These are phyloP conservation scores for Percopsis omiscomaycus DNA, from an alignment of 2,797 vertebrate species.

Conservation along the genomic window DNA sequence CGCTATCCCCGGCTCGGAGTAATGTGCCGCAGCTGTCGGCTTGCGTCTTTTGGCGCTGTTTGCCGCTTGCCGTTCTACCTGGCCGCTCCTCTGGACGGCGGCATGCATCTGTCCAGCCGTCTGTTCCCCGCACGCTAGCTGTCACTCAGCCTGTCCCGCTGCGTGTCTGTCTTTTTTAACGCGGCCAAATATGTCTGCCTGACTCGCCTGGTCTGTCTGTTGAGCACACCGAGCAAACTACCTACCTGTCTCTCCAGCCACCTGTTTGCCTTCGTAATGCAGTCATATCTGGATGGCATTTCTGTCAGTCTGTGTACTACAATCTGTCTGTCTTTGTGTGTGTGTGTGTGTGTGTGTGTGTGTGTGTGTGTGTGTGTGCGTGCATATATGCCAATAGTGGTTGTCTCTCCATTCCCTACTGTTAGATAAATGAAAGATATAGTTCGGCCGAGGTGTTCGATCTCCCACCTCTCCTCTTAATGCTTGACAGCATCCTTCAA, in stretches of 20 bases:
- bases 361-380: slow-evolving; percentile 1
- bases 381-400: slow-evolving; percentile 18
- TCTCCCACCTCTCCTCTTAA: slow-evolving; percentile 7
- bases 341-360: background rate
- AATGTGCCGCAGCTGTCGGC: slow-evolving; percentile 49
- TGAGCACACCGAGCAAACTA: slow-evolving; percentile 20
- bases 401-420: slow-evolving; percentile 9
- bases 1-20: slow-evolving; percentile 25
- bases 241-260: slow-evolving; percentile 37
- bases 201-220: no score
- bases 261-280: slow-evolving; percentile 42
- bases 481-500: slow-evolving; percentile 54
- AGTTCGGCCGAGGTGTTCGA: slow-evolving; percentile 46
- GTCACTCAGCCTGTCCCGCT: slow-evolving; percentile 57
- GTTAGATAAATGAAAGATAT: slow-evolving; percentile 51
- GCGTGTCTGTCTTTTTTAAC: slow-evolving; percentile 22
- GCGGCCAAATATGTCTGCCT: slow-evolving; percentile 8
- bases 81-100: slow-evolving; percentile 30
- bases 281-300: background rate
- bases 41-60: slow-evolving; percentile 26
- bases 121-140: slow-evolving; percentile 60
- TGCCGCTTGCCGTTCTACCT: slow-evolving; percentile 51
- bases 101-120: slow-evolving; percentile 50
- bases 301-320: slow-evolving; percentile 34
- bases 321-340: background rate